phyloP scores from a whole-genome alignment of 2,797 vertebrate genomes.

The Bradypodion ventrale region DNA sequence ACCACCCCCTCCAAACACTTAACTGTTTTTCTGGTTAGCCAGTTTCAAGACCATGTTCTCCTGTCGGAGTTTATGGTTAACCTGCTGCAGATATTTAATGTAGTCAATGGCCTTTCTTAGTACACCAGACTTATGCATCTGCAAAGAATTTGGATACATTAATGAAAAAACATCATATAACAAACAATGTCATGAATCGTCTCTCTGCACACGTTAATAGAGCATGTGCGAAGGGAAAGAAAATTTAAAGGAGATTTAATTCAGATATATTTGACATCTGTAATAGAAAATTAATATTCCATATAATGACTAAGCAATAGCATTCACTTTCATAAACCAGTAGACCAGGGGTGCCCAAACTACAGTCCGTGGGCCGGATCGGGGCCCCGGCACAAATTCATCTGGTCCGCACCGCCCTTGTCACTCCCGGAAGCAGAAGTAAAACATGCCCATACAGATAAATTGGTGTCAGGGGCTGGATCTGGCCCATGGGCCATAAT shows the following conservation, averaged over 20 bases:
- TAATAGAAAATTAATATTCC: not conserved
- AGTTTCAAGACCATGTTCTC: slow-evolving; percentile 95
- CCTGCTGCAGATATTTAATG: slow-evolving; percentile 96
- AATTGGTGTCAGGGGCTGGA: too few relatives aligned
- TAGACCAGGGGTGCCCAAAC: too few relatives aligned
- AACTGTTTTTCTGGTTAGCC: slow-evolving; percentile 94
- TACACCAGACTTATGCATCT: slow-evolving; percentile 99
- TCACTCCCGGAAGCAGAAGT: too few relatives aligned
- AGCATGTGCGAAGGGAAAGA: not conserved
- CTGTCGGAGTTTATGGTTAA: slow-evolving; percentile 95
- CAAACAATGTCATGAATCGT: not conserved
- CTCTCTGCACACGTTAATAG: not conserved
- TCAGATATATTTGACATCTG: not conserved
- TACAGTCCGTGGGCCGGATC: too few relatives aligned
- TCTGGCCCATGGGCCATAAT: too few relatives aligned
- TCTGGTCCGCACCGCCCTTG: too few relatives aligned
- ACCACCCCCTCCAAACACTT: slow-evolving; percentile 63
- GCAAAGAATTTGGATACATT: slow-evolving; percentile 36
- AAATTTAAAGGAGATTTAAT: not conserved
- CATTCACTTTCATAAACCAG: not conserved
- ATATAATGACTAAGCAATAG: not conserved
- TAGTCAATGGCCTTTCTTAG: slow-evolving; percentile 97
- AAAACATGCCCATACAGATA: too few relatives aligned
- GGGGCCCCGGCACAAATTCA: too few relatives aligned
- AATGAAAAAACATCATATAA: not conserved